Evolutionary conservation across 2,113 vertebrate species (phyloP), one percentile per base, ranked within the genome.

Genomic region (Cynopterus brachyotis): DNA sequence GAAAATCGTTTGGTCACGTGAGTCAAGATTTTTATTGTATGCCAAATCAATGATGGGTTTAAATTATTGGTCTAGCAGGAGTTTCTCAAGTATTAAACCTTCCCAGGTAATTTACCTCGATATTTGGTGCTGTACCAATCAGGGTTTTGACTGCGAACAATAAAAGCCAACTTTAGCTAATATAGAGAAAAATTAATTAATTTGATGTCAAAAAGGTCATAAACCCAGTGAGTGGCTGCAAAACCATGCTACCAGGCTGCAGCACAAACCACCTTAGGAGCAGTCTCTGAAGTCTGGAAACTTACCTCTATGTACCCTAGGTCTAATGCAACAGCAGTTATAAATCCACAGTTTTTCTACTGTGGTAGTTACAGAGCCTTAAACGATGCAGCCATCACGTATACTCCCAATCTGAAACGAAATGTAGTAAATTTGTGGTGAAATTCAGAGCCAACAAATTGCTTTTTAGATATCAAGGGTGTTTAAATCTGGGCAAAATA

Each of bases 181-280:
- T 91, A 5, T n/a, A 59, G 37, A 69, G 6, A 0, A 91, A 62
- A 83, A 95, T 78, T 91, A 47, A 95, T 60, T 45, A 92, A 88
- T 9, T 32, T n/a, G 19, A 32, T 45, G 19, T 69, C 62, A 53
- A 59, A 86, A 70, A 88, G 2, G 1, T 90, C 28, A 35, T 60
- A 40, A 35, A 40, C 3, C 35, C 24, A 83, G 2, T 62, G 22
- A 19, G 47, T 91, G 17, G 6, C 28, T 91, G 35, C 24, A 79
- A 89, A 87, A 28, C 13, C 24, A 75, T 60, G 20, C 0, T 28
- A 28, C 13, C 24, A 75, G 55, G 20, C 0, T 28, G 3, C 5
- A 4, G 1, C 28, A 84, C 37, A 64, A 70, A 85, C 17, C 45
- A 13, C 6, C 16, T 40, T 2, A 16, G 20, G 7, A 57, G 55